A percentile compares a stretch with the other conserved stretches of the same genome.
phyloP scores from a whole-genome alignment of 30 jellyfish, hydroid and myxozoan genomes.

The Cassiopea xamachana region DNA sequence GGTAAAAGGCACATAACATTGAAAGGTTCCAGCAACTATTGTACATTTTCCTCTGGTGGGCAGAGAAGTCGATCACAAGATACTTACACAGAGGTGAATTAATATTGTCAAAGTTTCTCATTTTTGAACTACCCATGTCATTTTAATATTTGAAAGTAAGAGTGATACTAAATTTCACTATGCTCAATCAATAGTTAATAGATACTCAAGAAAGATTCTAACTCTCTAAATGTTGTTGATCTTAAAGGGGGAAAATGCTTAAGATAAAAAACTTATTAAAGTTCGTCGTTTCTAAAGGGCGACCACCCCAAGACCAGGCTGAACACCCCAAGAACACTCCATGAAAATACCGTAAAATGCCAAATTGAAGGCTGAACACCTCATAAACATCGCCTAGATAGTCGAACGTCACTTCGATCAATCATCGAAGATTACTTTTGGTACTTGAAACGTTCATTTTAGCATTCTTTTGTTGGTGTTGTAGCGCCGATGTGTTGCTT shows the following conservation, averaged over 20 bases:
- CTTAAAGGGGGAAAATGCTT: neutral
- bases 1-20: constrained; percentile 27
- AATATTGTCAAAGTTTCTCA: constrained; percentile 38
- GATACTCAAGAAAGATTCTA: neutral
- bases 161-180: neutral
- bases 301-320: no score
- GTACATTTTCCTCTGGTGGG: neutral
- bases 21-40: constrained; percentile 3
- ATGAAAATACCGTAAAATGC: no score
- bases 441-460: no score
- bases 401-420: no score
- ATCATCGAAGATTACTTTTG: no score
- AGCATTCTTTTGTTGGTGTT: no score
- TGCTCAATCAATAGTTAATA: neutral
- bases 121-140: constrained; percentile 50
- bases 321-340: no score
- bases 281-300: no score
- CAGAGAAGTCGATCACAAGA: neutral
- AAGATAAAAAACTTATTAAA: no score
- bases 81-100: constrained; percentile 1
- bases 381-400: no score
- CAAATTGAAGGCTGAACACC: no score
- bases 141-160: constrained; percentile 60
- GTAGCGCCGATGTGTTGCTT: no score
- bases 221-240: neutral